Evolutionary conservation across 2,888 invertebrate species (phyloP), one percentile per base, ranked within the genome.

Genomic region (Dorcus hopei): DNA sequence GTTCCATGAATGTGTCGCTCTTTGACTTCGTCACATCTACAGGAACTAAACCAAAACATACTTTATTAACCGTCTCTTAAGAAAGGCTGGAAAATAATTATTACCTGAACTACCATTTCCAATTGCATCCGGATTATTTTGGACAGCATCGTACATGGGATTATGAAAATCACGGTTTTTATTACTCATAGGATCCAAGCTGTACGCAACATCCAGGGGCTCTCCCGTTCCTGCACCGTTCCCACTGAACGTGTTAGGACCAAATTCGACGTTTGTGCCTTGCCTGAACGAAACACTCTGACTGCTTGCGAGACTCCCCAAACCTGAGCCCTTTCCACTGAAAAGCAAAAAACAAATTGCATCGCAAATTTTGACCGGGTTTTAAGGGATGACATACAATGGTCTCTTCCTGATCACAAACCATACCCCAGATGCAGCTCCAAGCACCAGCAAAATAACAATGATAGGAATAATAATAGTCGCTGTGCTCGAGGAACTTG

Each of bases 141-240:
- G 88, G 55, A 90, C 90, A 49, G 93, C 94, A 74, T 98, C 97
- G 79, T 97, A 98, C 92, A 97, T 96, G 49, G 97, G 97, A 81
- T 98, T 98, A 73, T 93, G 91, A 82, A 98, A 98, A 80, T 98
- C 97, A 53, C 96, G 83, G 58, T 88, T 89, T 78, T 93, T 93
- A 68, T 87, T 85, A 68, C 83, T 83, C 2, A 89, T 85, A 62
- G 92, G 90, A 70, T 90, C 90, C 70, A 93, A 79, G 71, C 85
- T 89, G 78, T 93, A 93, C 59, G 90, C 91, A 42, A 87, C 87
- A 72, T 91, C 93, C 39, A 88, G 79, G 8, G 89, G 87, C 75
- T 87, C 86, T 0, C 79, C 74, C 74, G 79, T 77, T 54, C 81
- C 74, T 65, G 68, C 73, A 56, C 74, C 81, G 9, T 80, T 81